Evolutionary conservation across 1,140 invertebrate genomes (phyloP), one percentile per base, ranked within the genome.

Genomic region (Rhizoglyphus robini): DNA sequence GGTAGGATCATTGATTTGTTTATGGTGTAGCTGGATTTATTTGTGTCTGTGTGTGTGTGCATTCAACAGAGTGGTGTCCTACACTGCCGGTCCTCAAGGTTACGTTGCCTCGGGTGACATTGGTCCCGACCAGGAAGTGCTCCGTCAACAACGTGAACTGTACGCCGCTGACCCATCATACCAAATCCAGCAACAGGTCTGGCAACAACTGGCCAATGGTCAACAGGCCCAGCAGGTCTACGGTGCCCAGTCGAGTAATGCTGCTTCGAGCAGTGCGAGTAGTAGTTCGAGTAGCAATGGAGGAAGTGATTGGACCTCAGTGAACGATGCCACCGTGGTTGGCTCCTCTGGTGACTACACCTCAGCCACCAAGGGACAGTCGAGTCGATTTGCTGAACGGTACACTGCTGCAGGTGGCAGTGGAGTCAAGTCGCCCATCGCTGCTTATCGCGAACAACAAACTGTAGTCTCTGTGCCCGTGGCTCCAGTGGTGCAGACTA

Each of bases 71-170:
- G 27, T 67, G 4, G 66, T 67, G 31, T 20, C 65, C 32, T 67
- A 67, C 23, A 36, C 46, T 25, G 66, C 66, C 25, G 66, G 66
- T 34, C 30, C 66, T 25, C 18, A 67, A 25, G 66, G 66, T 32
- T 67, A 48, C 36, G 23, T n/a, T 29, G 66, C 36, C 29, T 11
- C 31, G 25, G 66, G 66, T 57, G 66, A 67, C 54, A 31, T 61
- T 34, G 64, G 65, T 30, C 47, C 60, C 32, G 68, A 68, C 47
- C 36, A 38, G 27, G 59, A 63, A 36, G 49, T 61, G 31, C 18
- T 58, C 4, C 29, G 63, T 38, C 29, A 32, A 30, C 29, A 48
- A 41, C 64, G 54, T 1, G 25, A 31, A 47, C 38, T 66, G 23
- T 46, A 66, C 23, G 63, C n/a, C 11, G 20, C 30, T 8, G 66